phyloP scores from a whole-genome alignment of 2,888 invertebrate species.

The Mechanitis mazaeus region DNA sequence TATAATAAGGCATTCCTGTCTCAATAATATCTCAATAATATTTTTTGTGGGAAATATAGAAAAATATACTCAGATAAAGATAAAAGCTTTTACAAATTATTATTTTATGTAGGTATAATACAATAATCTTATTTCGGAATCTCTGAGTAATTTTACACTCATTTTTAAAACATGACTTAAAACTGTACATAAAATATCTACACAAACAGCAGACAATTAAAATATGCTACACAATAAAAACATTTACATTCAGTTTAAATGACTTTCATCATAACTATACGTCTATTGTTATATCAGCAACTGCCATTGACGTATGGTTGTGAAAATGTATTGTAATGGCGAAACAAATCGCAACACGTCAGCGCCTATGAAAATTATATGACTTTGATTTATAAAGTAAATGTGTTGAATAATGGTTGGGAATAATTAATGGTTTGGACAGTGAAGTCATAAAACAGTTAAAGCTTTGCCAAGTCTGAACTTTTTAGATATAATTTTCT shows the following conservation, averaged over 20 bases:
- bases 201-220: no score
- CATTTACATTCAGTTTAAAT: not conserved
- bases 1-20: constrained; percentile 3
- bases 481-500: not conserved
- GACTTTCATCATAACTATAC: not conserved
- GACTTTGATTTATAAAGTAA: constrained; percentile 14
- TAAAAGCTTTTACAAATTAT: constrained; percentile 1
- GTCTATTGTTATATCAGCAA: constrained; percentile 1
- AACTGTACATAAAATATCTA: no score
- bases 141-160: not conserved
- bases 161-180: not conserved
- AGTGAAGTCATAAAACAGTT: constrained; percentile 2
- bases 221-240: no score
- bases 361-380: constrained; percentile 14
- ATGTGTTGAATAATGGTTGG: constrained; percentile 5
- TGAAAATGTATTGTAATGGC: constrained; percentile 21
- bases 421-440: constrained; percentile 10
- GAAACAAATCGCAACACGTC: constrained; percentile 20
- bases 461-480: not conserved
- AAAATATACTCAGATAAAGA: constrained; percentile 1
- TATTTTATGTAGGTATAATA: not conserved
- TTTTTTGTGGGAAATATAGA: not conserved
- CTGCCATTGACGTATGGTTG: constrained; percentile 9
- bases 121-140: not conserved
- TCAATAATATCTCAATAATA: constrained; percentile 5